Evolutionary conservation across 1,140 invertebrate genomes (phyloP).

Genomic region (Neodiprion pinetum): DNA sequence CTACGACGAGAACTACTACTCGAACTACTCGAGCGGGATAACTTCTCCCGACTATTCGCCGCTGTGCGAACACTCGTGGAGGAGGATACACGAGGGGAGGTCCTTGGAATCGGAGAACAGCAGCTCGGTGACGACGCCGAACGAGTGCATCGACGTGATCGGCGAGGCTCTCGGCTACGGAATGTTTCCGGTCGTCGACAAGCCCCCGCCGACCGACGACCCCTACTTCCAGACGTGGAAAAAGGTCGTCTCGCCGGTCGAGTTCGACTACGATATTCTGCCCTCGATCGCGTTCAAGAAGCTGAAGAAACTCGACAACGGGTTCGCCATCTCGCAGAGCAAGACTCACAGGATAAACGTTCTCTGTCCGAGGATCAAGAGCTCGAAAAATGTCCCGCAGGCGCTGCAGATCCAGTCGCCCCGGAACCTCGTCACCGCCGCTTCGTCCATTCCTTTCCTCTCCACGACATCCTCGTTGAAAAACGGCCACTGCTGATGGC

Average conservation of each 20-base stretch:
- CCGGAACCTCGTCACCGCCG: constrained; percentile 11
- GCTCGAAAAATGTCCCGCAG: constrained; percentile 63
- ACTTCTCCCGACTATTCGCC: constrained; percentile 53
- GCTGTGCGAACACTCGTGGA: constrained; percentile 39
- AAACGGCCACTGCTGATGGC: constrained; percentile 52
- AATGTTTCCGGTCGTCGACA: constrained; percentile 35
- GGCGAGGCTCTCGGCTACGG: constrained; percentile 24
- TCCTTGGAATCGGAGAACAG: constrained; percentile 52
- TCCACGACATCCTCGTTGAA: constrained; percentile 28
- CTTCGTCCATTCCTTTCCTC: constrained; percentile 30
- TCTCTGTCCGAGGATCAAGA: constrained; percentile 65
- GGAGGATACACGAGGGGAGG: constrained; percentile 51
- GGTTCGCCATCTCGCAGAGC: constrained; percentile 47
- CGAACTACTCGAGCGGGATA: constrained; percentile 42
- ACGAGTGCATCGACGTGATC: constrained; percentile 32
- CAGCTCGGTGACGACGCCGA: constrained; percentile 39
- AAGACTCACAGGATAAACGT: constrained; percentile 50
- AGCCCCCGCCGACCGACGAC: constrained; percentile 56
- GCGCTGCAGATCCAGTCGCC: constrained; percentile 38
- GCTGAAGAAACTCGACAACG: constrained; percentile 51
- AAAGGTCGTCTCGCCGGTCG: constrained; percentile 45
- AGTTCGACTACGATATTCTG: constrained; percentile 55
- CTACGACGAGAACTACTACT: constrained; percentile 43
- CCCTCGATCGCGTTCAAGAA: constrained; percentile 63
- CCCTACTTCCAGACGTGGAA: constrained; percentile 70